These are phyloP conservation scores for Ctenomys sociabilis DNA, from an alignment of 2,113 vertebrate genomes.

Conservation along the genomic window DNA sequence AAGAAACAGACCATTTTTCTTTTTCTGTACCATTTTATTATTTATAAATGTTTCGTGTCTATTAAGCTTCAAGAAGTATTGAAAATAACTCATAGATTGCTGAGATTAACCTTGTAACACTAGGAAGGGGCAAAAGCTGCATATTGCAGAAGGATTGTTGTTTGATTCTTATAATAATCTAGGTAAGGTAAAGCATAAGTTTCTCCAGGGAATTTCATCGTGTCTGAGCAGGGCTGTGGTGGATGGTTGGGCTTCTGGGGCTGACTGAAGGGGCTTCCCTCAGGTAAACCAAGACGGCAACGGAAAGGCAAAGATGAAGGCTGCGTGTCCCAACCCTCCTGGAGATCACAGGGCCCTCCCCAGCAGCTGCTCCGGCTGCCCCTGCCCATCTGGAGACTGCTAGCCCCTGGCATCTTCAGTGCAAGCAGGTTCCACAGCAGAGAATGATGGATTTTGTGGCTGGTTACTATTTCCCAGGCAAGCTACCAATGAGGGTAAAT, in stretches of 20 bases:
- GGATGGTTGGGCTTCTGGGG: not conserved
- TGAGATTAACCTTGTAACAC: not conserved
- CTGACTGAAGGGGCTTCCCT: not conserved
- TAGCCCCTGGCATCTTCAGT: not conserved
- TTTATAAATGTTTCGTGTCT: slow-evolving; percentile 11
- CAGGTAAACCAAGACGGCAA: accelerated
- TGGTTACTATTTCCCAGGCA: not conserved
- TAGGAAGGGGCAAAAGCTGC: not conserved
- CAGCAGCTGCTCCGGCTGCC: not conserved
- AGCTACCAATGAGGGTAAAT: accelerated
- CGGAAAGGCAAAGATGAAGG: no score
- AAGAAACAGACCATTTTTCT: slow-evolving; percentile 8
- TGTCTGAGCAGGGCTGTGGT: not conserved
- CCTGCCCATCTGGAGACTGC: no score
- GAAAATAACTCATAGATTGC: not conserved
- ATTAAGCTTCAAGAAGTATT: not conserved
- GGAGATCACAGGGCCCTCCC: no score
- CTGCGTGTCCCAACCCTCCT: no score
- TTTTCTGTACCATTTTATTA: not conserved
- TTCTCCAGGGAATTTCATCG: not conserved
- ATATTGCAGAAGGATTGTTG: not conserved
- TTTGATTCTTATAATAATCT: not conserved
- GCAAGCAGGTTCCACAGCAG: not conserved
- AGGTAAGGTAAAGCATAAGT: not conserved
- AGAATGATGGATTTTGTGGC: not conserved